phyloP scores from a whole-genome alignment of 2,113 vertebrate genomes.

The Cinclus cinclus region DNA sequence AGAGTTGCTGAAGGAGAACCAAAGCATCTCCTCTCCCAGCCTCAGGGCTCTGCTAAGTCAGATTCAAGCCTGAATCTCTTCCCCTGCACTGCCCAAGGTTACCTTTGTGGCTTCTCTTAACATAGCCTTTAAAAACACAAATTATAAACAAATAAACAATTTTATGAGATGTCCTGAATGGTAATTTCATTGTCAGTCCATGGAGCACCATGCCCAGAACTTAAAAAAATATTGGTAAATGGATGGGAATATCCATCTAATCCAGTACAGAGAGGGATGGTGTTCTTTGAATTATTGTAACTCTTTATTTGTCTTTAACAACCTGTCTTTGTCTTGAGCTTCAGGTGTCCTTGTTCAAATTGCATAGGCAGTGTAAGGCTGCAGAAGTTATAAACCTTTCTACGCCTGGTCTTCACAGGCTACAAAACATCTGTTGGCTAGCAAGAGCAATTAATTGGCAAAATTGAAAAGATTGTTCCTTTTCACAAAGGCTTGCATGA shows the following conservation, averaged over 20 bases:
- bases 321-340: neutral
- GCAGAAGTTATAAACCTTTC: conserved; percentile 31
- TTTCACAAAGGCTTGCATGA: conserved; percentile 34
- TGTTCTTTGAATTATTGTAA: neutral
- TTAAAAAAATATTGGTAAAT: neutral
- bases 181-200: neutral
- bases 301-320: neutral
- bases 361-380: neutral
- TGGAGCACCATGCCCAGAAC: neutral
- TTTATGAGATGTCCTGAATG: neutral
- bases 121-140: neutral
- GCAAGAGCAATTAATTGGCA: conserved; percentile 71
- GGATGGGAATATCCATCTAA: neutral
- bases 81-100: neutral
- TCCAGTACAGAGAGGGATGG: neutral
- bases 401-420: conserved; percentile 65
- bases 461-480: conserved; percentile 41
- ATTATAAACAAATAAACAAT: neutral
- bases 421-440: conserved; percentile 65
- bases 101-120: neutral
- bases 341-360: conserved; percentile 29
- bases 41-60: accelerated
- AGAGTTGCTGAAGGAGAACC: neutral
- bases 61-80: neutral
- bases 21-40: neutral